These are phyloP conservation scores for Seriola aureovittata DNA, from an alignment of 2,113 vertebrate genomes.

Conservation along the genomic window DNA sequence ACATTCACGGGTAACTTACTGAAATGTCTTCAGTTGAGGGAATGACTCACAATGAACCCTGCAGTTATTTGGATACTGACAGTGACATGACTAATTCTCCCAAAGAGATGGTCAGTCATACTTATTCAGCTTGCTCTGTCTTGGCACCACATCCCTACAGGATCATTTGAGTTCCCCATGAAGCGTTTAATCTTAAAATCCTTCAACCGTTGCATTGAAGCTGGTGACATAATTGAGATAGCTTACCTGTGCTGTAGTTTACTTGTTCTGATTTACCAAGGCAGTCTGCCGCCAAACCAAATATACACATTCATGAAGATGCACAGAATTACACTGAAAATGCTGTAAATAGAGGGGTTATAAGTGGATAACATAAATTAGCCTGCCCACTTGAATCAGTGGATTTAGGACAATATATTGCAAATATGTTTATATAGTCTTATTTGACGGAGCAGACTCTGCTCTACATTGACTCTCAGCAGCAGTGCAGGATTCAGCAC, in stretches of 20 bases:
- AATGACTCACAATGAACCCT: slow-evolving; percentile 20
- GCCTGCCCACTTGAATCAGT: too few relatives aligned
- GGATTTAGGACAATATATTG: neutral
- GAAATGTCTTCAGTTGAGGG: slow-evolving; percentile 13
- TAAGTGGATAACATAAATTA: neutral
- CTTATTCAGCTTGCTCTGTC: neutral
- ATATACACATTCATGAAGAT: neutral
- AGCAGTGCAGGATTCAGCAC: slow-evolving; percentile 13
- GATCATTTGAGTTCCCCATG: neutral
- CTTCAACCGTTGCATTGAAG: neutral
- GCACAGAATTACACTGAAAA: neutral
- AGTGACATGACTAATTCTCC: slow-evolving; percentile 17
- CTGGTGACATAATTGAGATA: neutral
- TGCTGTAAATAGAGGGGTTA: neutral
- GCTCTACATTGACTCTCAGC: neutral
- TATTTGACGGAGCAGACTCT: neutral
- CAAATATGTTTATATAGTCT: neutral
- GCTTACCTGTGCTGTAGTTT: neutral
- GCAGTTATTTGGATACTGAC: slow-evolving; percentile 8
- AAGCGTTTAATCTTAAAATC: neutral
- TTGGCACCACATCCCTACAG: neutral
- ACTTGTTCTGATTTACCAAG: neutral
- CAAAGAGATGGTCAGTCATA: slow-evolving; percentile 14
- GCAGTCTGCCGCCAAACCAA: neutral
- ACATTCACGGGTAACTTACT: slow-evolving; percentile 1